Evolutionary conservation across 2,113 vertebrate species (phyloP).

Genomic region (Pandion haliaetus): DNA sequence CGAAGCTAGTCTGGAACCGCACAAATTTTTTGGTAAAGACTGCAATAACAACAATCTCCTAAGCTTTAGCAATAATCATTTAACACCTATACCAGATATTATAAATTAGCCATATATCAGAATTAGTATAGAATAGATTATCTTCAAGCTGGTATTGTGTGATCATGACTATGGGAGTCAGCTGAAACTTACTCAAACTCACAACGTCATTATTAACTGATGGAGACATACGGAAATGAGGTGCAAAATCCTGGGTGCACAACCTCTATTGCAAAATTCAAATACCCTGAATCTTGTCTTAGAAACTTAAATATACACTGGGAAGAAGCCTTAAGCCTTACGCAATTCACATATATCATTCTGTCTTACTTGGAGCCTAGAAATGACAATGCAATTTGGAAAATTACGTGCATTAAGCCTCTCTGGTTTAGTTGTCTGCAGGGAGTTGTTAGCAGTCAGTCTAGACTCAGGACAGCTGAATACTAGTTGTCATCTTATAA

Average conservation of each 20-base stretch:
- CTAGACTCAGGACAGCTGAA: not conserved
- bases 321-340: not conserved
- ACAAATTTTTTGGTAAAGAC: not conserved
- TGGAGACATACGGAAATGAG: rapidly evolving
- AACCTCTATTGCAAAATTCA: not conserved
- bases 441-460: not conserved
- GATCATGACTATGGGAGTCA: not conserved
- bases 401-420: not conserved
- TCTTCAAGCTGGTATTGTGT: not conserved
- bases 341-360: not conserved
- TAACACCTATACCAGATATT: not conserved
- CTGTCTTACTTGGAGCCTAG: not conserved
- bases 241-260: not conserved
- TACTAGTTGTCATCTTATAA: not conserved
- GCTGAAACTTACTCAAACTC: not conserved
- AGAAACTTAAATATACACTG: not conserved
- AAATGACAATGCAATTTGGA: not conserved
- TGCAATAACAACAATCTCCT: not conserved
- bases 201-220: not conserved
- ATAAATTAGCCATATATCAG: not conserved
- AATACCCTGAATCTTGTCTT: not conserved
- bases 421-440: not conserved
- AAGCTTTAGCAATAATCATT: not conserved
- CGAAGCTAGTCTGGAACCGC: not conserved
- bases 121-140: not conserved